These are phyloP conservation scores for Dysidea cf. avara DNA, from an alignment of 37 sponge, comb jelly and placozoan genomes.

Conservation along the genomic window DNA sequence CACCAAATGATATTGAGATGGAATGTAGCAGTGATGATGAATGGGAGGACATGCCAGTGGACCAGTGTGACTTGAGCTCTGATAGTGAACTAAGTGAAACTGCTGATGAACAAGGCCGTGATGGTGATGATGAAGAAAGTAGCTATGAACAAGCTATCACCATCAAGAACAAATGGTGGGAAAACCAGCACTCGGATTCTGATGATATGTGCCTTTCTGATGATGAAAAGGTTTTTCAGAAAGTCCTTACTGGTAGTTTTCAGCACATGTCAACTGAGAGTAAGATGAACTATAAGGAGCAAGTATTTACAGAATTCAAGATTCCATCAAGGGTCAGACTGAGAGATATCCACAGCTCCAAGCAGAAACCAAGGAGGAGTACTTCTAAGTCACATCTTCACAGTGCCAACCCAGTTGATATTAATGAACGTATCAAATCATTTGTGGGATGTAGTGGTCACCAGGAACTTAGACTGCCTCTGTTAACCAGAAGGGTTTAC, in stretches of 20 bases:
- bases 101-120: slow-evolving; percentile 63
- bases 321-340: slow-evolving; percentile 23
- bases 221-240: slow-evolving; percentile 10
- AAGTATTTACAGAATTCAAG: slow-evolving; percentile 33
- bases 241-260: slow-evolving; percentile 19
- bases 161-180: background rate
- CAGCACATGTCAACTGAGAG: slow-evolving; percentile 32
- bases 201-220: background rate
- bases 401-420: slow-evolving; percentile 31
- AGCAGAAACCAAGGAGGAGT: slow-evolving; percentile 21
- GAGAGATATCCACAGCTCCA: background rate
- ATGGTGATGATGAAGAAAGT: slow-evolving; percentile 86
- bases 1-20: slow-evolving; percentile 9
- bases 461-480: slow-evolving; percentile 25
- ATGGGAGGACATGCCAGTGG: background rate
- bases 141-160: slow-evolving; percentile 41
- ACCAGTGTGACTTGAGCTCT: background rate
- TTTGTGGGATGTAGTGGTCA: slow-evolving; percentile 18
- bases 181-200: background rate
- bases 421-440: slow-evolving; percentile 33
- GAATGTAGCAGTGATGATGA: slow-evolving; percentile 8
- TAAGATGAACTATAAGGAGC: background rate
- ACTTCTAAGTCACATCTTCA: slow-evolving; percentile 1
- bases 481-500: slow-evolving; percentile 49
- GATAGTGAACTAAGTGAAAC: slow-evolving; percentile 75